phyloP scores from a whole-genome alignment of 1,140 invertebrate genomes.

The Heliconius congener region DNA sequence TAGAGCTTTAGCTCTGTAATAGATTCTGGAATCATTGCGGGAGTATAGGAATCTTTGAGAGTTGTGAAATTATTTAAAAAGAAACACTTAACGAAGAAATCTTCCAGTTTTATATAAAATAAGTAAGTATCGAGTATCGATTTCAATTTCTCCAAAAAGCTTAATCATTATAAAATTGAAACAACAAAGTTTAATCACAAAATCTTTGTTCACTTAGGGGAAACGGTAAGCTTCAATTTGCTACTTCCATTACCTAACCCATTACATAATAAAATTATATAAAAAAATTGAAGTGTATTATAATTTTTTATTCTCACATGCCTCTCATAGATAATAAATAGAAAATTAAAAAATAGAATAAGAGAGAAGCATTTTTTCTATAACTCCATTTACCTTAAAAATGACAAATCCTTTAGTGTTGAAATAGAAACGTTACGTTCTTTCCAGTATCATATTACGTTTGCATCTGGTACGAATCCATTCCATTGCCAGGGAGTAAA shows the following conservation, averaged over 20 bases:
- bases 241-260: conserved; percentile 34
- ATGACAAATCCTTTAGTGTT: background rate
- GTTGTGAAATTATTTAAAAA: no score
- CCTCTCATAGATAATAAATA: no score
- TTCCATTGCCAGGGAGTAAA: conserved; percentile 24
- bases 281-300: no score
- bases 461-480: conserved; percentile 21
- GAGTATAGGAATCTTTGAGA: no score
- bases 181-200: conserved; percentile 23
- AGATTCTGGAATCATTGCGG: no score
- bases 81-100: no score
- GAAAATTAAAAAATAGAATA: no score
- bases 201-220: conserved; percentile 22
- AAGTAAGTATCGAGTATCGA: no score
- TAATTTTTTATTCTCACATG: no score
- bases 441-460: conserved; percentile 26
- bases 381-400: background rate
- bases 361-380: background rate
- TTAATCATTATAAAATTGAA: conserved; percentile 2
- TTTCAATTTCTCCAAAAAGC: background rate
- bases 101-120: no score
- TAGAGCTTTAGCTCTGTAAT: no score
- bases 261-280: conserved; percentile 31
- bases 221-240: conserved; percentile 9
- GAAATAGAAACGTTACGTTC: conserved; percentile 25